Conservation (phyloP, 2,113 vertebrate species). For the Taxidea taxus region DNA sequence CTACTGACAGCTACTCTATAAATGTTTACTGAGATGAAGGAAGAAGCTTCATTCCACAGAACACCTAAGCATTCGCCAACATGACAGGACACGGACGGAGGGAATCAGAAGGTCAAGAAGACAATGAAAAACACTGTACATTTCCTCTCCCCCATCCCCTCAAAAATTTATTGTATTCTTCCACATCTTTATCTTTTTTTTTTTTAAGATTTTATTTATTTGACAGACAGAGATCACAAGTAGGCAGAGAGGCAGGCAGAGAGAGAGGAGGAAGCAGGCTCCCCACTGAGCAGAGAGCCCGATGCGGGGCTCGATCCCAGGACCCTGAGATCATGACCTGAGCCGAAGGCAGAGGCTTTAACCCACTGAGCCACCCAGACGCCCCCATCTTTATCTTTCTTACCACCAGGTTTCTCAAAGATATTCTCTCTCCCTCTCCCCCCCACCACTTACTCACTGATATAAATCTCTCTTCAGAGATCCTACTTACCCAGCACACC, state of each 20-base stretch:
- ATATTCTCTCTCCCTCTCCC: neutral
- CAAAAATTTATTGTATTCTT: neutral
- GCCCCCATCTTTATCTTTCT: neutral
- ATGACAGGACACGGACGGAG: neutral
- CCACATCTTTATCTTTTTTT: neutral
- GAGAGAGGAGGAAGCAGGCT: too few species aligned
- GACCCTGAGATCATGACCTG: too few species aligned
- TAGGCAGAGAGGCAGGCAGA: too few species aligned
- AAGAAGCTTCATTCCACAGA: neutral
- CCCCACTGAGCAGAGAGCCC: too few species aligned
- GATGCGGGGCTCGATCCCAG: too few species aligned
- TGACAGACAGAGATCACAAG: too few species aligned
- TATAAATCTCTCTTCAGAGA: neutral
- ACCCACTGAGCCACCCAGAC: too few species aligned
- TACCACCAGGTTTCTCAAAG: neutral
- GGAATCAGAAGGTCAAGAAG: neutral
- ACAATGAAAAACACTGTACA: neutral
- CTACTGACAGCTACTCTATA: conserved; percentile 30
- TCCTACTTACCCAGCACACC: neutral
- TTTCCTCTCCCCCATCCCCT: neutral
- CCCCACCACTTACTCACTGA: neutral
- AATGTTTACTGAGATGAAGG: conserved; percentile 44
- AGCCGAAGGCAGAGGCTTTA: too few species aligned
- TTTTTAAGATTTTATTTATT: too few species aligned
- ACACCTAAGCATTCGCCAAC: neutral